phyloP scores from a whole-genome alignment of 1,140 invertebrate genomes.

The Berghia stephanieae region DNA sequence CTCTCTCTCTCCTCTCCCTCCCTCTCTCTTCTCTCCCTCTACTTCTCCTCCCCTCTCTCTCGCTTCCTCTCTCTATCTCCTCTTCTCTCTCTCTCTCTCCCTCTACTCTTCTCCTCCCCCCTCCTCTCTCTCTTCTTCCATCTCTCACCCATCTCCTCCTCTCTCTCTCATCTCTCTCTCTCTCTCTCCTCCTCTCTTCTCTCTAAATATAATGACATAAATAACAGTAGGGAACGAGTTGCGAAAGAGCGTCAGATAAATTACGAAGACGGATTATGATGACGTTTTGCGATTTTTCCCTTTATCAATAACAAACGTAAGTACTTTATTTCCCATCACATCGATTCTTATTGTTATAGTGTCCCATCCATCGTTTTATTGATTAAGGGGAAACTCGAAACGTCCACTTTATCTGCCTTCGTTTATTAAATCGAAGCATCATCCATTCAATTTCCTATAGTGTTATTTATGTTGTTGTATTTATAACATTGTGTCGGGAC shows the following conservation, averaged over 20 bases:
- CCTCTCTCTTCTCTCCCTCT: neutral
- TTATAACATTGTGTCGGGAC: too few species aligned
- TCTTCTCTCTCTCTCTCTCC: neutral
- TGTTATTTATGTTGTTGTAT: too few species aligned
- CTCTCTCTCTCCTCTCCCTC: neutral
- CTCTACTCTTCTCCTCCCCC: neutral
- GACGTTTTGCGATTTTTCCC: too few species aligned
- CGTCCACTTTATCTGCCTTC: too few species aligned
- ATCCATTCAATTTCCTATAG: too few species aligned
- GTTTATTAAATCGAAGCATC: too few species aligned
- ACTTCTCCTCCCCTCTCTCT: neutral
- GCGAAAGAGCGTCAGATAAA: neutral
- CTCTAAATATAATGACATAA: neutral
- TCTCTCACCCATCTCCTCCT: neutral
- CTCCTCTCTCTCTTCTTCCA: neutral
- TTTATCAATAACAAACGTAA: neutral
- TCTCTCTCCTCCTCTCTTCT: neutral
- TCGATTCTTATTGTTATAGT: too few species aligned
- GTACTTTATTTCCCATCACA: neutral
- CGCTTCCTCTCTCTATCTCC: neutral
- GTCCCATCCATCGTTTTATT: too few species aligned
- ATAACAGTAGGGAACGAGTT: neutral
- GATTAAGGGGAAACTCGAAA: too few species aligned
- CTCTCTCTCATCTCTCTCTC: neutral
- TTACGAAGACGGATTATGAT: too few species aligned